Evolutionary conservation across 1,140 invertebrate species (phyloP).

Genomic region (Brachionus rubens): DNA sequence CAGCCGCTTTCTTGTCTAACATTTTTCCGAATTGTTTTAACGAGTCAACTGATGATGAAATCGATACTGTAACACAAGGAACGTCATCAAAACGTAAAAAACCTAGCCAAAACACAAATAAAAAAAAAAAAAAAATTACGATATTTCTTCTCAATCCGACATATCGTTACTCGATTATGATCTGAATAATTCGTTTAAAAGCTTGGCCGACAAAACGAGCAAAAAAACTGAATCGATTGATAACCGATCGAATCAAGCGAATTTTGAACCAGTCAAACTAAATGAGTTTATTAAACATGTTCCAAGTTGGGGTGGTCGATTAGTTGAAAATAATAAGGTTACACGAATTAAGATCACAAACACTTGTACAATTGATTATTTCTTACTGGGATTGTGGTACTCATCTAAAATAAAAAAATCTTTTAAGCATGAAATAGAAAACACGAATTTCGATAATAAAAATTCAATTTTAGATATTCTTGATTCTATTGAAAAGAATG

Average conservation of each 20-base stretch:
- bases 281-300: no score
- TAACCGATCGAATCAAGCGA: no score
- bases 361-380: slow-evolving; percentile 14
- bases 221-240: no score
- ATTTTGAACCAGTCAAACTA: no score
- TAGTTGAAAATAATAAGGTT: neutral
- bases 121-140: no score
- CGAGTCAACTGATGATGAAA: neutral
- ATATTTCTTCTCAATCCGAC: no score
- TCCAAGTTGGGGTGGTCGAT: no score
- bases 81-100: neutral
- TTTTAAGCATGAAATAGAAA: neutral
- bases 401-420: slow-evolving; percentile 11
- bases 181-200: no score
- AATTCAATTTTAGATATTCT: neutral
- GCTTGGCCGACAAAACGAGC: no score
- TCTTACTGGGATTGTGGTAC: neutral
- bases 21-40: neutral
- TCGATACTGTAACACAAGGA: neutral
- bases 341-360: neutral
- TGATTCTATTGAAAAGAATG: slow-evolving; percentile 3
- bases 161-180: no score
- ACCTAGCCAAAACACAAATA: neutral
- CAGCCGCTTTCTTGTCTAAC: neutral
- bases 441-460: neutral